Evolutionary conservation across 2,113 vertebrate species (phyloP).

Genomic region (Candoia aspera): DNA sequence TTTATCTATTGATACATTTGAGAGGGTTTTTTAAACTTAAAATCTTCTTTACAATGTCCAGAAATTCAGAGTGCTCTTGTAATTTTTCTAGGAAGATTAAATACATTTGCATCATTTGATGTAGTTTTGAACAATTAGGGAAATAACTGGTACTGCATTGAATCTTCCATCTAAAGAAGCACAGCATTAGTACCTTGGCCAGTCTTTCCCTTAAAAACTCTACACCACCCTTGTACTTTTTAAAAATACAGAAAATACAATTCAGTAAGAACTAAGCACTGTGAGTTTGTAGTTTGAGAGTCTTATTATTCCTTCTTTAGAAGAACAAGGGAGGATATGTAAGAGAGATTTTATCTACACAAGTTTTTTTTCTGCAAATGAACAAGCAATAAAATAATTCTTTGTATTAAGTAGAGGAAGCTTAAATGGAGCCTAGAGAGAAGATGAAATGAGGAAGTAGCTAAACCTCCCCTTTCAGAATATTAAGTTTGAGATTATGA

Average conservation of each 20-base stretch:
- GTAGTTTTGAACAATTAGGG: neutral
- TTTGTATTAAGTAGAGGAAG: neutral
- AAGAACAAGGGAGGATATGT: neutral
- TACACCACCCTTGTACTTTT: neutral
- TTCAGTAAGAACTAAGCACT: neutral
- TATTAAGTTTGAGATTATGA: neutral
- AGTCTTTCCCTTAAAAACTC: neutral
- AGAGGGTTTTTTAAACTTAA: neutral
- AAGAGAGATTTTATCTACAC: neutral
- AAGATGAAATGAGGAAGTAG: neutral
- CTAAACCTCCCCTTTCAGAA: neutral
- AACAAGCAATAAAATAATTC: neutral
- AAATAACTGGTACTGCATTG: neutral
- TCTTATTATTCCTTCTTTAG: neutral
- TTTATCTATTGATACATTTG: neutral
- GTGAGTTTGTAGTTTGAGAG: neutral
- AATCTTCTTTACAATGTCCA: neutral
- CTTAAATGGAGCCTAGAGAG: neutral
- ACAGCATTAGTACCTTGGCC: neutral
- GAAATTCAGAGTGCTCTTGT: neutral
- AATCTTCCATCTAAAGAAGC: neutral
- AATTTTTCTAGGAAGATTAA: neutral
- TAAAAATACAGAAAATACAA: neutral
- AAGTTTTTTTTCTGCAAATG: neutral
- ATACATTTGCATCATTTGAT: neutral